Percentiles rank a stretch among this genome's conserved stretches.
Conservation (phyloP, 2,113 vertebrate genomes). For the Alaudala cheleensis region DNA sequence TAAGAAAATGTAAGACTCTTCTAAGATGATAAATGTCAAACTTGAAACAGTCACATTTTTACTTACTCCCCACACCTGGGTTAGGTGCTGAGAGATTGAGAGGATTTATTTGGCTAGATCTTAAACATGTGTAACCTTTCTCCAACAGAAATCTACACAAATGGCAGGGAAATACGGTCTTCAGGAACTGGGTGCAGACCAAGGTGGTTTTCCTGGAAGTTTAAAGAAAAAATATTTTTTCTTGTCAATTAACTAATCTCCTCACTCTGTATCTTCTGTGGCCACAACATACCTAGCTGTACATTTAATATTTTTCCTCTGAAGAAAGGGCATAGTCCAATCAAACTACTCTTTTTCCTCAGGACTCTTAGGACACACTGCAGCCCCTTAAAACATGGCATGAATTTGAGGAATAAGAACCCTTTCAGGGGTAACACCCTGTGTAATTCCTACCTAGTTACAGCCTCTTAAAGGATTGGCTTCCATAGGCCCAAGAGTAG, state of each 20-base stretch:
- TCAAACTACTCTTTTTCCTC: neutral
- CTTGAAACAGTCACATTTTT: neutral
- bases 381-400: neutral
- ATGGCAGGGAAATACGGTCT: neutral
- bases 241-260: neutral
- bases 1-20: neutral
- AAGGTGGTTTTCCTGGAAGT: neutral
- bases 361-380: neutral
- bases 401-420: rapidly evolving
- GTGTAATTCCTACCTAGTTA: too few species aligned
- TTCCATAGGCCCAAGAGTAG: rapidly evolving
- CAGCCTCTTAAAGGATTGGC: too few species aligned
- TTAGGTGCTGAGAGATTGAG: neutral
- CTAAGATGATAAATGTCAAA: neutral
- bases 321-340: neutral
- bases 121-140: neutral
- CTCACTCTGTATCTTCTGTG: neutral
- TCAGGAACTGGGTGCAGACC: neutral
- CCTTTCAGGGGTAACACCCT: rapidly evolving
- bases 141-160: neutral
- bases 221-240: neutral
- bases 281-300: rapidly evolving
- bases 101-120: neutral
- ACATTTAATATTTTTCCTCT: neutral
- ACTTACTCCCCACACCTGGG: neutral